Evolutionary conservation across 2,888 invertebrate species (phyloP).

Genomic region (Callosobruchus maculatus): DNA sequence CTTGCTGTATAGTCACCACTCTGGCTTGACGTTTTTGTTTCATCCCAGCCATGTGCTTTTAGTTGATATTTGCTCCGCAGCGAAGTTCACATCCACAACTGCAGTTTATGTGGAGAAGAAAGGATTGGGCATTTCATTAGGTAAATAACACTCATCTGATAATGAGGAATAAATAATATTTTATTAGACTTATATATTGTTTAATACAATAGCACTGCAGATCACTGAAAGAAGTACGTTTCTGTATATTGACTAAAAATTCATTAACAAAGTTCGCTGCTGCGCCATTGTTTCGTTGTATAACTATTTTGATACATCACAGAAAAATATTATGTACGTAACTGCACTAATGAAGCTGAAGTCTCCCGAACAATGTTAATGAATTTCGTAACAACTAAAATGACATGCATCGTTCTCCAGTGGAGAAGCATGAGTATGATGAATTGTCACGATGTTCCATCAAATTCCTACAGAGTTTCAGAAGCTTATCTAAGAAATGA

Average conservation of each 20-base stretch:
- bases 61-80: too few species aligned
- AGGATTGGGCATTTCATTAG: neutral
- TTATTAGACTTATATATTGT: conserved; percentile 37
- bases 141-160: neutral
- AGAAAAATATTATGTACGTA: neutral
- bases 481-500: too few species aligned
- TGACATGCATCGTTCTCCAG: conserved; percentile 22
- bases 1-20: too few species aligned
- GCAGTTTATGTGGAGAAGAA: neutral
- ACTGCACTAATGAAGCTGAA: neutral
- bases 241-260: conserved; percentile 6
- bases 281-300: conserved; percentile 9
- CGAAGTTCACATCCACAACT: too few species aligned
- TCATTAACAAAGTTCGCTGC: neutral
- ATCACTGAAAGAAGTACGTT: conserved; percentile 35
- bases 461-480: neutral
- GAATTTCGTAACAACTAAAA: conserved; percentile 12
- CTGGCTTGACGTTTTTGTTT: too few species aligned
- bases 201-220: conserved; percentile 41
- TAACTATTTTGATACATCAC: neutral
- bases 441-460: neutral
- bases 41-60: too few species aligned
- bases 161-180: conserved; percentile 44
- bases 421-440: neutral
- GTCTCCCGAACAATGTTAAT: neutral